Conservation (phyloP, 2,113 vertebrate species). For the Cyphomyrus plagiostoma region DNA sequence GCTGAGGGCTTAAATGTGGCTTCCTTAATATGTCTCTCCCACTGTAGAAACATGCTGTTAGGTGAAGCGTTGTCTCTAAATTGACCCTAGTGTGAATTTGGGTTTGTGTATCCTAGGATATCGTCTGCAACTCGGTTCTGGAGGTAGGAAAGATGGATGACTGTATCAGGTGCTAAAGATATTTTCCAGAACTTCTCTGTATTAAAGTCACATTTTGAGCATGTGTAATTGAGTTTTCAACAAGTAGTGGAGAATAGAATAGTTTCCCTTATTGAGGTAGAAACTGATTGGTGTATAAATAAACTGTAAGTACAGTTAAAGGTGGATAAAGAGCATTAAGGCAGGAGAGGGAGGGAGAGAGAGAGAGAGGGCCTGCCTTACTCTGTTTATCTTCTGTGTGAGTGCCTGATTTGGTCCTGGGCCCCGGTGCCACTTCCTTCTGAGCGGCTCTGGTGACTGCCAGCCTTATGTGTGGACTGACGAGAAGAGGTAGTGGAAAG, state of each 20-base stretch:
- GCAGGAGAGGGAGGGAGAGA: not conserved
- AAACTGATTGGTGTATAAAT: not conserved
- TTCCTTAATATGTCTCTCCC: not conserved
- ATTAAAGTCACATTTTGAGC: not conserved
- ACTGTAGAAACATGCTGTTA: not conserved
- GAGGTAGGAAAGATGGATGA: not conserved
- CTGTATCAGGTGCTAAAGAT: not conserved
- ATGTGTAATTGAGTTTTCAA: not conserved
- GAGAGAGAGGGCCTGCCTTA: slow-evolving; percentile 16
- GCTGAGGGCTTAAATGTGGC: not conserved
- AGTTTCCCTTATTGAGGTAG: not conserved
- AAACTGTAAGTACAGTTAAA: not conserved
- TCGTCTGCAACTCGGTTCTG: not conserved
- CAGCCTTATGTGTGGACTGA: slow-evolving; percentile 12
- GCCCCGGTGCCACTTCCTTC: slow-evolving; percentile 26
- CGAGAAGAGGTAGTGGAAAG: slow-evolving; percentile 8
- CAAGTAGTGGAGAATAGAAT: not conserved
- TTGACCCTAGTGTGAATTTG: not conserved
- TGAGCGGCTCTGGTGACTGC: slow-evolving; percentile 11
- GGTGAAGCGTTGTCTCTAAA: not conserved
- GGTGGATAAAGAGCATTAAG: not conserved
- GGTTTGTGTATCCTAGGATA: not conserved
- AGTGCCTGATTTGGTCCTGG: slow-evolving; percentile 21
- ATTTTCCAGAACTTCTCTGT: not conserved
- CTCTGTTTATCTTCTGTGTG: slow-evolving; percentile 12